These are phyloP conservation scores for Synodontis membranacea DNA, from an alignment of 2,113 vertebrate genomes.

Conservation along the genomic window DNA sequence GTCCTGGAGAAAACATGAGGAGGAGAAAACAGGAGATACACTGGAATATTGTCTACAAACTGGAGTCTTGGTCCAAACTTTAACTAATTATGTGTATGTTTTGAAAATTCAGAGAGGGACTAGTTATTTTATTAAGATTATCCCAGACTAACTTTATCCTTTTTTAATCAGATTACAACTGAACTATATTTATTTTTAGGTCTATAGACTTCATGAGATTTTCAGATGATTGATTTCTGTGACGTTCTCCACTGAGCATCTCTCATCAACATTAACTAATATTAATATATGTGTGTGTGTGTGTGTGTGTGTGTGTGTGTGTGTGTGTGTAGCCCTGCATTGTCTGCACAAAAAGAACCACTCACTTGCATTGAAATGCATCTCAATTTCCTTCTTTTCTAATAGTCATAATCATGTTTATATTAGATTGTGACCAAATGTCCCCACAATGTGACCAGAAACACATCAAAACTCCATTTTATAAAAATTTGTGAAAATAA, in stretches of 20 bases:
- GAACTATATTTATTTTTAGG: neutral
- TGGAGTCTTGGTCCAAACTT: neutral
- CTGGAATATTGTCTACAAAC: neutral
- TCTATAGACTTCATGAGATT: neutral
- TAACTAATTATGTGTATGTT: neutral
- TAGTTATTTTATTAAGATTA: neutral
- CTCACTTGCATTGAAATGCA: slow-evolving; percentile 86
- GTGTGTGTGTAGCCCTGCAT: slow-evolving; percentile 67
- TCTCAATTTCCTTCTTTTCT: slow-evolving; percentile 78
- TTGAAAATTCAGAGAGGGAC: neutral
- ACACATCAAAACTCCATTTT: no score
- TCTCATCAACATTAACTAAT: no score
- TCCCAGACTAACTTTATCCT: neutral
- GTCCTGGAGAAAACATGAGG: neutral
- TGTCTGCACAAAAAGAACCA: slow-evolving; percentile 78
- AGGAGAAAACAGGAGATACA: neutral
- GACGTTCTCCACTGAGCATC: no score
- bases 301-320: slow-evolving; percentile 60
- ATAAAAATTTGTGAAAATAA: no score
- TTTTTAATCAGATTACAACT: neutral
- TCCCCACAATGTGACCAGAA: no score
- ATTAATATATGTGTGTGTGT: no score
- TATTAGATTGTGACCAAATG: no score
- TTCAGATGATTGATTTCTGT: no score
- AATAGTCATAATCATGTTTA: no score